phyloP scores from a whole-genome alignment of 2,797 vertebrate genomes.

The Spea hammondii region DNA sequence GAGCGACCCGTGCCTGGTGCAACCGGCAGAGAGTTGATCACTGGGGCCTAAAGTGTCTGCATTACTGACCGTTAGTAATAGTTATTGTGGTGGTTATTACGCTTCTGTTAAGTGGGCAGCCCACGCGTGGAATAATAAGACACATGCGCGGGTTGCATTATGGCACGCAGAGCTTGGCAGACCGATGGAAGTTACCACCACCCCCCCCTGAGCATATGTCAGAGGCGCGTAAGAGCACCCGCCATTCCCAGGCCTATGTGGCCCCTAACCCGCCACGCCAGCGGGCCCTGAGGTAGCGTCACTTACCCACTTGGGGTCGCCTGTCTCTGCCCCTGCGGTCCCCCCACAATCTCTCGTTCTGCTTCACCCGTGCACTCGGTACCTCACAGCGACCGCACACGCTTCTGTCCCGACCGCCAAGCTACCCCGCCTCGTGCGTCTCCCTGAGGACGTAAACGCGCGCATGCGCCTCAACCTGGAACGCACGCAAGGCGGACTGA shows the following conservation, averaged over 20 bases:
- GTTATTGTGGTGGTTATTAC: no score
- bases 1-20: no score
- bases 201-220: not conserved
- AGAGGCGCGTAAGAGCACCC: not conserved
- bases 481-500: slow-evolving; percentile 7
- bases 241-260: not conserved
- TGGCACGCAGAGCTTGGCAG: no score
- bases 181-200: not conserved
- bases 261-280: no score
- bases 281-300: no score
- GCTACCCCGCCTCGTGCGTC: not conserved
- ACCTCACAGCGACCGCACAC: no score
- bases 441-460: not conserved
- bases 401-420: not conserved
- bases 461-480: not conserved
- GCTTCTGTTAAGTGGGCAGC: not conserved
- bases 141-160: not conserved
- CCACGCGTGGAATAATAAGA: not conserved
- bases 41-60: no score
- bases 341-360: not conserved
- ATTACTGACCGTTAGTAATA: no score
- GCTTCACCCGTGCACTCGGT: not conserved
- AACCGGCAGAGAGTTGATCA: no score
- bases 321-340: not conserved
- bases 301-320: no score